Evolutionary conservation across 2,888 invertebrate species (phyloP).

Genomic region (Griposia aprilina): DNA sequence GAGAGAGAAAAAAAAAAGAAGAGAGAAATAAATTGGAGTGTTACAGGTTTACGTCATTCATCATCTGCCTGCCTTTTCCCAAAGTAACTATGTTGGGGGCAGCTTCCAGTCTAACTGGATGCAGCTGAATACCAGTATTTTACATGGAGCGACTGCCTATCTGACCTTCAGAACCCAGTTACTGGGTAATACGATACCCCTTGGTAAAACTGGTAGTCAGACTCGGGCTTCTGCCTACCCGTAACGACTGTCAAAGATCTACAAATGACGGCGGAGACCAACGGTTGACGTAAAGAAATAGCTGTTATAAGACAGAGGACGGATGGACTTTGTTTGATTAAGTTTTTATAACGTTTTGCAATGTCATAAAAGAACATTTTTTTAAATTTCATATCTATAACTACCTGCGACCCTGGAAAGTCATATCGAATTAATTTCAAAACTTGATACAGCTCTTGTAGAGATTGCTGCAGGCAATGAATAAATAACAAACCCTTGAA

Average conservation of each 20-base stretch:
- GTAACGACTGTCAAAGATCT: not conserved
- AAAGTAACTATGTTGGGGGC: not conserved
- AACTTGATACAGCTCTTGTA: not conserved
- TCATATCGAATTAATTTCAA: not conserved
- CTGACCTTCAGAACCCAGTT: not conserved
- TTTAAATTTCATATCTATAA: not conserved
- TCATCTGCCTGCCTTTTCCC: not conserved
- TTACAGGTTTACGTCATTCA: not conserved
- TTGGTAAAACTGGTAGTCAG: not conserved
- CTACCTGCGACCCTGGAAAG: not conserved
- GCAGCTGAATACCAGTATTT: not conserved
- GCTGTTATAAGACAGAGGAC: no score
- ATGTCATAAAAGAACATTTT: not conserved
- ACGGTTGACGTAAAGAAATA: not conserved
- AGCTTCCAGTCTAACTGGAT: not conserved
- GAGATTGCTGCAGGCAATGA: not conserved
- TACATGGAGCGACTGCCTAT: not conserved
- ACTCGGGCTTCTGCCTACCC: not conserved
- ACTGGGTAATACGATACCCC: not conserved
- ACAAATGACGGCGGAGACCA: not conserved
- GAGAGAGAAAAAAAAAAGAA: no score
- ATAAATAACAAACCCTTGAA: slow-evolving; percentile 23
- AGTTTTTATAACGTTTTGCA: not conserved
- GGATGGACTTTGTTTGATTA: not conserved
- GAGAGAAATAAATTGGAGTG: no score